phyloP scores from a whole-genome alignment of 2,888 invertebrate species.

The Alcis repandata region DNA sequence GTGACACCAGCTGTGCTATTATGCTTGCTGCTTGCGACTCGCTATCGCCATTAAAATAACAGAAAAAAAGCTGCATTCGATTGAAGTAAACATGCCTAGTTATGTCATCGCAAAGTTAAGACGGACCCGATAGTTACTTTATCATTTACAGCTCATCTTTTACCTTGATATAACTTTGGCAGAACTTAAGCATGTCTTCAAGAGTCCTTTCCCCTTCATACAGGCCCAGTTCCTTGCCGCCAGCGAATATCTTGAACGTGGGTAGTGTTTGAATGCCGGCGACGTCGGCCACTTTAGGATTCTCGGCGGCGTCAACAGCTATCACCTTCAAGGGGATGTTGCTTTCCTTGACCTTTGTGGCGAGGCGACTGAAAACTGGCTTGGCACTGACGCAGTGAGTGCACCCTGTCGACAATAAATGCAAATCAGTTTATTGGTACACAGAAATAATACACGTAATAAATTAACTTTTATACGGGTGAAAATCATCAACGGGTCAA shows the following conservation, averaged over 20 bases:
- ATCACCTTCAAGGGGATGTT: slow-evolving; percentile 75
- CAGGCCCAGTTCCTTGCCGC: slow-evolving; percentile 82
- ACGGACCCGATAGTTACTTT: neutral
- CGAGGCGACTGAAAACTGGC: slow-evolving; percentile 88
- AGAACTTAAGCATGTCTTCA: slow-evolving; percentile 86
- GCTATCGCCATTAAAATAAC: too few species aligned
- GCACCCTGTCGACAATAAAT: slow-evolving; percentile 87
- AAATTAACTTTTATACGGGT: too few species aligned
- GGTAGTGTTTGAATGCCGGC: slow-evolving; percentile 89
- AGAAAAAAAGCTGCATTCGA: neutral
- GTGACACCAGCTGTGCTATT: too few species aligned
- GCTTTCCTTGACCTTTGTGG: slow-evolving; percentile 77
- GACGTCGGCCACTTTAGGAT: slow-evolving; percentile 85
- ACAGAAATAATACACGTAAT: too few species aligned
- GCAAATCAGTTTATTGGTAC: neutral
- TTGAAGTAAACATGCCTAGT: neutral
- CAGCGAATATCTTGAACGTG: slow-evolving; percentile 88
- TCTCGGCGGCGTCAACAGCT: slow-evolving; percentile 89
- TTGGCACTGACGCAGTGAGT: slow-evolving; percentile 90
- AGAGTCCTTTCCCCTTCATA: slow-evolving; percentile 86
- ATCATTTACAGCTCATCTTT: slow-evolving; percentile 74
- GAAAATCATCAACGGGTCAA: too few species aligned
- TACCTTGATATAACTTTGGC: slow-evolving; percentile 61
- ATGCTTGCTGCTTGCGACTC: too few species aligned
- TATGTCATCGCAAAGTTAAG: neutral